Evolutionary conservation across 2,797 vertebrate genomes (phyloP).

Genomic region (Cryptoblepharus egeriae): DNA sequence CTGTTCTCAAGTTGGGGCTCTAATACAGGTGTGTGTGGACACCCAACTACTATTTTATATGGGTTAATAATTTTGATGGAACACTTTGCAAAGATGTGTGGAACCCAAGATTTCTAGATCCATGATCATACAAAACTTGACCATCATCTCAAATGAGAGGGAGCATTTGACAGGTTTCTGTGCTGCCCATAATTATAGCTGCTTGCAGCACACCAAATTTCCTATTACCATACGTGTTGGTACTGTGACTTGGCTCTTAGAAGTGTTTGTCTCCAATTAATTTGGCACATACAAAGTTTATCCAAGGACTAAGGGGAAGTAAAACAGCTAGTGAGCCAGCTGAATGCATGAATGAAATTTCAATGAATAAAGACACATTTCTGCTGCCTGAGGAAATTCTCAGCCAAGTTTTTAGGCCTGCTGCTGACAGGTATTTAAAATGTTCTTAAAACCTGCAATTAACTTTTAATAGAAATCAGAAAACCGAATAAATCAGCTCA

Average conservation of each 20-base stretch:
- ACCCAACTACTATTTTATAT: background rate
- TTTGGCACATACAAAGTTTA: slow-evolving; percentile 17
- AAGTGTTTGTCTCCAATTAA: slow-evolving; percentile 25
- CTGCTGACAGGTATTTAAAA: slow-evolving; percentile 2
- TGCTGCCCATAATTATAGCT: background rate
- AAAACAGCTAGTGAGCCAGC: slow-evolving; percentile 10
- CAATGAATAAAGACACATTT: background rate
- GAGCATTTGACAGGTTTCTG: background rate
- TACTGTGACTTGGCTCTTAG: slow-evolving; percentile 1
- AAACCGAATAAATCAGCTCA: slow-evolving; percentile 7
- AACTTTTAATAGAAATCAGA: slow-evolving; percentile 18
- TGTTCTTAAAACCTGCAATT: slow-evolving; percentile 32
- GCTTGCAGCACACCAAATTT: background rate
- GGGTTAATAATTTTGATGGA: background rate
- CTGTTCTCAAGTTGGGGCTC: background rate
- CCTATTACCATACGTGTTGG: background rate
- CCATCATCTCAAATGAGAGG: background rate
- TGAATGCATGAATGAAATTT: background rate
- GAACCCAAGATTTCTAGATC: background rate
- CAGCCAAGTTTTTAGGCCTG: background rate
- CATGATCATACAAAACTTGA: background rate
- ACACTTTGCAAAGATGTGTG: background rate
- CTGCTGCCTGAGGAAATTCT: slow-evolving; percentile 1
- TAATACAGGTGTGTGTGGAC: background rate
- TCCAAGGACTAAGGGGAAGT: slow-evolving; percentile 26